A percentile compares a stretch with the other conserved stretches of the same genome.
These are phyloP conservation scores for Acrossocheilus fasciatus DNA, from an alignment of 2,797 vertebrate genomes.

Conservation along the genomic window DNA sequence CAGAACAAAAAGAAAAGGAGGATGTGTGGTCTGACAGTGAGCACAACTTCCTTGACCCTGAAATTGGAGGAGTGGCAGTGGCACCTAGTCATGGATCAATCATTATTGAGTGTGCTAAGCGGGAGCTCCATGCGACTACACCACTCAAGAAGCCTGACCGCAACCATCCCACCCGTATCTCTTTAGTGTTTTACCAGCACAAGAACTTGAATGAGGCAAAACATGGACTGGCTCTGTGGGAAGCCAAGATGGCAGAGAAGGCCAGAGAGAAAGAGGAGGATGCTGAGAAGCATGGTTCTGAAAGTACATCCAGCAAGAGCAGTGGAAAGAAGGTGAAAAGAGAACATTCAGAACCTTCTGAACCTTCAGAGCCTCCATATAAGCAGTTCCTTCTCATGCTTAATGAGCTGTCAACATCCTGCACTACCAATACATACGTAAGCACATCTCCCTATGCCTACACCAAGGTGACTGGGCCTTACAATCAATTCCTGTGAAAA, in stretches of 20 bases:
- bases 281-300: constrained; percentile 88
- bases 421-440: constrained; percentile 93
- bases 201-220: constrained; percentile 98
- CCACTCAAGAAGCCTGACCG: constrained; percentile 93
- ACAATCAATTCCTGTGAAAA: constrained; percentile 89
- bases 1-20: constrained; percentile 80
- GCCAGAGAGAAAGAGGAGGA: constrained; percentile 96
- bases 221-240: constrained; percentile 95
- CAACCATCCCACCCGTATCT: constrained; percentile 93
- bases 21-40: constrained; percentile 99
- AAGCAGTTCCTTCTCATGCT: constrained; percentile 92
- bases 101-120: constrained; percentile 98
- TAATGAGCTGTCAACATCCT: constrained; percentile 86
- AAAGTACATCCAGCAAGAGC: constrained; percentile 89
- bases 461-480: constrained; percentile 98
- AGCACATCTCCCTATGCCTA: constrained; percentile 96
- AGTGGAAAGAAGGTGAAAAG: constrained; percentile 89
- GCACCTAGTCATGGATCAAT: constrained; percentile 96
- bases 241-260: constrained; percentile 98
- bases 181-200: constrained; percentile 99
- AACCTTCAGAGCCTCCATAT: constrained; percentile 85
- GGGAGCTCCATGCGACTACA: constrained; percentile 96
- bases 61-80: constrained; percentile 96
- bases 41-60: constrained; percentile 96
- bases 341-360: constrained; percentile 85